Percentiles rank a stretch among this genome's conserved stretches.
phyloP scores from a whole-genome alignment of 53 echinoderm and acorn worm species.

The Zoroaster sp. region DNA sequence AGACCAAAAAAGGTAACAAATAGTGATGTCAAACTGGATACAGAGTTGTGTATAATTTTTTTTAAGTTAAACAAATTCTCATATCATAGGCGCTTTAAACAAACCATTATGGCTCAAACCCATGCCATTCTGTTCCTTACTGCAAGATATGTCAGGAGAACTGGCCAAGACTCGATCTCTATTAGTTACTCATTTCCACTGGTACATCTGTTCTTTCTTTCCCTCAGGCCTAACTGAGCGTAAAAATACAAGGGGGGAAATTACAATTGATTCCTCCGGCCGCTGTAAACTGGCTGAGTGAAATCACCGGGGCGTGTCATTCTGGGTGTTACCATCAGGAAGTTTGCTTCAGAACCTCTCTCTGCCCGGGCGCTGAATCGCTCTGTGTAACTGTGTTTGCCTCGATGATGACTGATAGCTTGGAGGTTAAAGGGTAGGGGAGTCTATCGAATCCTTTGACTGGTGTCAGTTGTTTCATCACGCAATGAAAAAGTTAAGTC shows the following conservation, averaged over 20 bases:
- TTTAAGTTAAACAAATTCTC: too few relatives aligned
- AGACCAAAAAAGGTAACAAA: too few relatives aligned
- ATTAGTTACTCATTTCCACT: constrained; percentile 46
- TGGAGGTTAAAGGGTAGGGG: too few relatives aligned
- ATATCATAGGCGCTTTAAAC: too few relatives aligned
- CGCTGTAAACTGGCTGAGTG: constrained; percentile 16
- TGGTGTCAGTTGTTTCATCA: too few relatives aligned
- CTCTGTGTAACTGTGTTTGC: background rate
- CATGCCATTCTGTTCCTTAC: background rate
- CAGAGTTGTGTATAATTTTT: too few relatives aligned
- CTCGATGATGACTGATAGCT: constrained; percentile 17
- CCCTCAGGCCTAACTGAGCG: background rate
- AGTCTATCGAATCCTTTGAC: too few relatives aligned
- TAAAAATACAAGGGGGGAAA: constrained; percentile 3
- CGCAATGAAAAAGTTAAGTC: too few relatives aligned
- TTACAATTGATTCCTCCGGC: constrained; percentile 30
- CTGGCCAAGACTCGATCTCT: background rate
- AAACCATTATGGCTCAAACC: too few relatives aligned
- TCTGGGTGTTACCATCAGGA: constrained; percentile 44
- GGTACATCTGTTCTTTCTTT: background rate
- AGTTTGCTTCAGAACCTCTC: constrained; percentile 18
- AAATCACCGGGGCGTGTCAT: constrained; percentile 38
- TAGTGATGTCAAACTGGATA: too few relatives aligned
- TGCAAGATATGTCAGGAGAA: too few relatives aligned
- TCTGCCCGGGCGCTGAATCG: background rate